Base-by-base conservation (phyloP, 2,888 invertebrate species). In the Spodoptera exigua region DNA sequence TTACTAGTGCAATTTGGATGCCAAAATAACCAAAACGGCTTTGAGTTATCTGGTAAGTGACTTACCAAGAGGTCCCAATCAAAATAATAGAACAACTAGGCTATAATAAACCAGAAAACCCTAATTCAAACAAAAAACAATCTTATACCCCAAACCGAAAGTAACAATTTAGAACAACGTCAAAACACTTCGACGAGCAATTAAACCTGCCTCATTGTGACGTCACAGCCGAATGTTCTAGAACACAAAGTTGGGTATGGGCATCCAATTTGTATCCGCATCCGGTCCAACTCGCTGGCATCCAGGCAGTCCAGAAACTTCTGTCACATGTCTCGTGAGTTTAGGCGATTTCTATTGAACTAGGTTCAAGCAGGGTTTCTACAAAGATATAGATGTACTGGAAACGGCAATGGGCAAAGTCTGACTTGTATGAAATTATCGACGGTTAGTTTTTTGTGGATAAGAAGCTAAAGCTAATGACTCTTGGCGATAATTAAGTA, bases 301-400 rank as follows among this genome's bases (percentile, higher is more conserved):
- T 87, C 85, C 83, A 84, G 82, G 80, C 83, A 84, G 83, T 67
- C 79, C 71, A 64, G 62, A 73, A 88, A 90, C 84, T 89, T 87
- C 80, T 77, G 89, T 89, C 87, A 86, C 88, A 86, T 88, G 90
- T 89, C 85, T 84, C 86, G 79, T 75, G 82, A 88, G 86, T 89
- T 88, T 81, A 75, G 80, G 74, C 80, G 83, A 85, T 86, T 84
- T 62, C 79, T 84, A 89, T 88, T 84, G 88, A 85, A 84, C 85
- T 78, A 66, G 69, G 76, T 70, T 80, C 71, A 74, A 76, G 52
- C 69, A 61, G 64, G 67, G 69, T 54, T 59, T 27, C 39, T 16
- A 44, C 2, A 4, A 12, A 3, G 59, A 59, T 0, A 0, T 73
- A 71, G 0, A 7, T 41, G 45, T 3, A 37, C 64, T 78, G 54